Evolutionary conservation across 2,113 vertebrate genomes (phyloP).

Genomic region (Oncorhynchus masou): DNA sequence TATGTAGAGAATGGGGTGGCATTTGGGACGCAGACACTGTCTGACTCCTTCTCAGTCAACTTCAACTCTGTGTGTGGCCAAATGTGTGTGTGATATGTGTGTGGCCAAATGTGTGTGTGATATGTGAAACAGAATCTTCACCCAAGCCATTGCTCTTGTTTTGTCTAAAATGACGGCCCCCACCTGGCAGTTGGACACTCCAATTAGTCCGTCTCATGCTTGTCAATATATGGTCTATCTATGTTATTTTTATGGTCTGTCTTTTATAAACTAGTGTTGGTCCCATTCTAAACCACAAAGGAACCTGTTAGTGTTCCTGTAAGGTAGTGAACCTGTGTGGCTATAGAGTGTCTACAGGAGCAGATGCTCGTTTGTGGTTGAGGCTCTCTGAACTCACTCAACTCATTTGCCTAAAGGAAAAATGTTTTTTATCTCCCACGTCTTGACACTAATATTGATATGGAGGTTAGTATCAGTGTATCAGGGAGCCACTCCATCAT

Average conservation of each 20-base stretch:
- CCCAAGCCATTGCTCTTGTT: neutral
- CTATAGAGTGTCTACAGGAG: neutral
- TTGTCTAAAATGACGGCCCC: neutral
- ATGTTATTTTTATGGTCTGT: neutral
- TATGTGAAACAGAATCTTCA: neutral
- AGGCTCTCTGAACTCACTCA: neutral
- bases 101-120: neutral
- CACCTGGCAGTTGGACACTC: neutral
- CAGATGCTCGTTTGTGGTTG: neutral
- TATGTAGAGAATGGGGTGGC: no score
- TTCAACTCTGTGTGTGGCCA: slow-evolving; percentile 7
- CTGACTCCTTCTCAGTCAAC: neutral
- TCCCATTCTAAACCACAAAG: neutral
- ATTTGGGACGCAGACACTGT: neutral
- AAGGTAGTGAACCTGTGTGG: neutral
- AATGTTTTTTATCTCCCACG: neutral
- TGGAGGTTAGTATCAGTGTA: slow-evolving; percentile 20
- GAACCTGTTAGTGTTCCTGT: neutral
- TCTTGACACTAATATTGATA: slow-evolving; percentile 10
- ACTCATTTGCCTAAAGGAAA: slow-evolving; percentile 4
- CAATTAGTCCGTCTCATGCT: neutral
- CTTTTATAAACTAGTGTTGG: neutral
- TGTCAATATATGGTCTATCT: neutral
- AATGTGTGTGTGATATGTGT: neutral
- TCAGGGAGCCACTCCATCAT: slow-evolving; percentile 6